Evolutionary conservation across 2,797 vertebrate species (phyloP).

Genomic region (Decapterus maruadsi): DNA sequence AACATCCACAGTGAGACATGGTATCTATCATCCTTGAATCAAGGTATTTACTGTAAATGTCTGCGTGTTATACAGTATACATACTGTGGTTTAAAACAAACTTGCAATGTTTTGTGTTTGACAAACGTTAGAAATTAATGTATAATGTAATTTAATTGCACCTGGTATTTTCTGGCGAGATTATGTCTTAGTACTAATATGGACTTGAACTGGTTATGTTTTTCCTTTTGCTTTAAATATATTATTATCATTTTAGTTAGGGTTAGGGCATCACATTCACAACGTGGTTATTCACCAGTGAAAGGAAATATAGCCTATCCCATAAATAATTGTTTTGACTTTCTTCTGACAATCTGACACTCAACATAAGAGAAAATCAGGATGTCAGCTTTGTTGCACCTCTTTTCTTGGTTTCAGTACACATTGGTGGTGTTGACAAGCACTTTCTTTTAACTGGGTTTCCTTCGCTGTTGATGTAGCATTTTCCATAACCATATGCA

Average conservation of each 20-base stretch:
- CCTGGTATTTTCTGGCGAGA: not conserved
- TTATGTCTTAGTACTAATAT: not conserved
- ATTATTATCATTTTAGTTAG: not conserved
- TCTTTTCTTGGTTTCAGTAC: slow-evolving; percentile 41
- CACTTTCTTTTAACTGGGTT: slow-evolving; percentile 61
- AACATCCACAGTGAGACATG: not conserved
- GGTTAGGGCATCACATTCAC: not conserved
- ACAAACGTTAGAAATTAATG: slow-evolving; percentile 2
- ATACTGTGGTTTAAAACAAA: not conserved
- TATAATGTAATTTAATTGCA: slow-evolving; percentile 1
- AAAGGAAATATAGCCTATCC: not conserved
- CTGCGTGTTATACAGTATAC: not conserved
- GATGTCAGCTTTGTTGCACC: slow-evolving; percentile 14
- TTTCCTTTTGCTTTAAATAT: not conserved
- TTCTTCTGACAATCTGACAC: slow-evolving; percentile 9
- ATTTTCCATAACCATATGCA: slow-evolving; percentile 67
- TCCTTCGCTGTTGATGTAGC: slow-evolving; percentile 52
- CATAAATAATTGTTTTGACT: slow-evolving; percentile 10
- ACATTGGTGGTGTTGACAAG: slow-evolving; percentile 28
- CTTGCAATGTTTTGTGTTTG: slow-evolving; percentile 7
- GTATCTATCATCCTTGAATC: not conserved
- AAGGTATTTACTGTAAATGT: not conserved
- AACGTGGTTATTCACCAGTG: slow-evolving; percentile 14
- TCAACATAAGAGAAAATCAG: slow-evolving; percentile 12
- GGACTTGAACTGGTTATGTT: not conserved